These are phyloP conservation scores for Polydrusus pterygomalis DNA, from an alignment of 2,888 invertebrate genomes.

Conservation along the genomic window DNA sequence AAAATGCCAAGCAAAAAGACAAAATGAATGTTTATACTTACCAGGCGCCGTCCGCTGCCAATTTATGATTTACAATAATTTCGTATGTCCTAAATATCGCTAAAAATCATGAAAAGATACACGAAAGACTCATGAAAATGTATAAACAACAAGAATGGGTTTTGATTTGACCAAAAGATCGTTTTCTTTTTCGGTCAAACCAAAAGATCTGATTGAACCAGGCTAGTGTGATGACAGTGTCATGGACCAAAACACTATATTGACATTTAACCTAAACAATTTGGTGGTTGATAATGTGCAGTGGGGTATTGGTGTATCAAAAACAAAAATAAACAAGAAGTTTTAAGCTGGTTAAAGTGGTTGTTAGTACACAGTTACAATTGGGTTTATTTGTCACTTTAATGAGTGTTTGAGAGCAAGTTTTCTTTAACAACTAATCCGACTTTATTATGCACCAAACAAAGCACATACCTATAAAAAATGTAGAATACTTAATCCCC, in stretches of 20 bases:
- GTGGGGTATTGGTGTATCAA: constrained; percentile 35
- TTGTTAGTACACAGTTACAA: constrained; percentile 20
- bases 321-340: constrained; percentile 33
- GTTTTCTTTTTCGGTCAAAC: constrained; percentile 25
- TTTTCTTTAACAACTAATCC: constrained; percentile 19
- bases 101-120: constrained; percentile 42
- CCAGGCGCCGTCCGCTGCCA: constrained; percentile 35
- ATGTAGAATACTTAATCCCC: too few species aligned
- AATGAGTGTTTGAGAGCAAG: constrained; percentile 28
- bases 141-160: constrained; percentile 35
- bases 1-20: constrained; percentile 35
- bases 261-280: constrained; percentile 17
- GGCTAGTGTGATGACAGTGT: constrained; percentile 54
- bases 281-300: constrained; percentile 39
- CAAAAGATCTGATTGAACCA: constrained; percentile 50
- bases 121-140: constrained; percentile 46
- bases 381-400: constrained; percentile 26
- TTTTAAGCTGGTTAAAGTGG: constrained; percentile 29
- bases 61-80: constrained; percentile 21
- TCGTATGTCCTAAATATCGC: constrained; percentile 44
- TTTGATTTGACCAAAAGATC: constrained; percentile 23
- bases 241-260: constrained; percentile 48
- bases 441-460: not conserved
- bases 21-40: constrained; percentile 46
- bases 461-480: not conserved